These are phyloP conservation scores for Caloenas nicobarica DNA, from an alignment of 2,113 vertebrate species.

Conservation along the genomic window DNA sequence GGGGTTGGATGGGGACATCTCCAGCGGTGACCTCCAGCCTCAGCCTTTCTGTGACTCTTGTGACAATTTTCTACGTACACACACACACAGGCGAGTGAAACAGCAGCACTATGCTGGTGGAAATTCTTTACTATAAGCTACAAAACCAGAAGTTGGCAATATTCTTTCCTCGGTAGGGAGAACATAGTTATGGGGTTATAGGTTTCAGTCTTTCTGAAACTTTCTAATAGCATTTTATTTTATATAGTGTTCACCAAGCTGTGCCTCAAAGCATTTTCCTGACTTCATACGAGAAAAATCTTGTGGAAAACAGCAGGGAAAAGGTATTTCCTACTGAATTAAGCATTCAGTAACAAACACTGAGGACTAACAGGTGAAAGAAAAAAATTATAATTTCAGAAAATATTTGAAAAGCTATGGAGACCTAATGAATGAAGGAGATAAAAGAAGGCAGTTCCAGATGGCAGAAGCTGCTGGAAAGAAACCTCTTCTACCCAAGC, in stretches of 20 bases:
- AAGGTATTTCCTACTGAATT: neutral
- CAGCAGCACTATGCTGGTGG: neutral
- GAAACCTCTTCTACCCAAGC: neutral
- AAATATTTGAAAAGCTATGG: neutral
- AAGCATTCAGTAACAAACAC: neutral
- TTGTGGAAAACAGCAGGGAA: fast-evolving
- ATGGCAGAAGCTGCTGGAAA: neutral
- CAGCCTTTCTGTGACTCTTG: too few relatives aligned
- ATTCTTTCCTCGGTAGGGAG: neutral
- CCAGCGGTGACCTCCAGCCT: too few relatives aligned
- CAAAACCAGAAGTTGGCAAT: neutral
- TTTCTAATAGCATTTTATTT: neutral
- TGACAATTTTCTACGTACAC: neutral
- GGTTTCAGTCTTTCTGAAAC: neutral
- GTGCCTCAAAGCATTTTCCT: neutral
- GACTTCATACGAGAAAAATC: neutral
- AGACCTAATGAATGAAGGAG: neutral
- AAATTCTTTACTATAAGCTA: neutral
- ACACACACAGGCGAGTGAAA: neutral
- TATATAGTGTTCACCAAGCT: neutral
- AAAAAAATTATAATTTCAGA: neutral
- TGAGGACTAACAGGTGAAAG: neutral
- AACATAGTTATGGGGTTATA: neutral
- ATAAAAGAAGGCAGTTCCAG: neutral
- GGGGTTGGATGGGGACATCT: too few relatives aligned